These are phyloP conservation scores for Nemurella pictetii DNA, from an alignment of 2,888 invertebrate genomes.

Conservation along the genomic window DNA sequence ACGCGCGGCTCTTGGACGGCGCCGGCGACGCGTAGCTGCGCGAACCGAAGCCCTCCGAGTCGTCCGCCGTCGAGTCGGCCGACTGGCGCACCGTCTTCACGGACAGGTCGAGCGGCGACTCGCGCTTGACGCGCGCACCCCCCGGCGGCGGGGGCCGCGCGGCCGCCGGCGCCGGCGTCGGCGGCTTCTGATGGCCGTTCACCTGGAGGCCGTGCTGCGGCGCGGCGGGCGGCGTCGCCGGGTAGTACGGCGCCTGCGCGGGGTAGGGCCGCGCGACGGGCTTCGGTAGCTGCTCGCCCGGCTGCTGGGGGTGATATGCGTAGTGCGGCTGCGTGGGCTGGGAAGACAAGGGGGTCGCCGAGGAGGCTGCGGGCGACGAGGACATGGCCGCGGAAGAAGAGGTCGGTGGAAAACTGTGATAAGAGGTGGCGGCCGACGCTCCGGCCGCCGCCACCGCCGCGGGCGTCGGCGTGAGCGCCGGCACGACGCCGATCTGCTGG, in stretches of 20 bases:
- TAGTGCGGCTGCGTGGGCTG: slow-evolving; percentile 26
- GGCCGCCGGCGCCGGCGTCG: slow-evolving; percentile 29
- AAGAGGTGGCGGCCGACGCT: slow-evolving; percentile 45
- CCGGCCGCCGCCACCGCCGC: slow-evolving; percentile 41
- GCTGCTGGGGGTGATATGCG: slow-evolving; percentile 25
- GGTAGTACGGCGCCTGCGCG: slow-evolving; percentile 3
- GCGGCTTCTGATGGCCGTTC: slow-evolving; percentile 33
- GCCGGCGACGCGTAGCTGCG: slow-evolving; percentile 37
- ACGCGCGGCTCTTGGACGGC: slow-evolving; percentile 44
- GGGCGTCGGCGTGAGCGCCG: slow-evolving; percentile 45
- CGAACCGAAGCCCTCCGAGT: slow-evolving; percentile 53
- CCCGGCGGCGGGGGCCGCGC: slow-evolving; percentile 22
- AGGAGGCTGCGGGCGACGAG: slow-evolving; percentile 25
- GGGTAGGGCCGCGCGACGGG: slow-evolving; percentile 19
- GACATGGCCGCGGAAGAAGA: slow-evolving; percentile 23
- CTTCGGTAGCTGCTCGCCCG: slow-evolving; percentile 18
- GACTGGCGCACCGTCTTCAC: slow-evolving; percentile 87
- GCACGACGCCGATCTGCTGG: slow-evolving; percentile 33
- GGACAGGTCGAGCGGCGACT: slow-evolving; percentile 84
- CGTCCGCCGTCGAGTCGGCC: slow-evolving; percentile 83
- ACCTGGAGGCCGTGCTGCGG: slow-evolving; percentile 2
- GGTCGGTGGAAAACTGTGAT: slow-evolving; percentile 16
- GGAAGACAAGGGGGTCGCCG: slow-evolving; percentile 6
- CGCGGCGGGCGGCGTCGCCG: not conserved
- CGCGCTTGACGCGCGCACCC: slow-evolving; percentile 58